Evolutionary conservation across 2,113 vertebrate species (phyloP).

Genomic region (Anthoscopus minutus): DNA sequence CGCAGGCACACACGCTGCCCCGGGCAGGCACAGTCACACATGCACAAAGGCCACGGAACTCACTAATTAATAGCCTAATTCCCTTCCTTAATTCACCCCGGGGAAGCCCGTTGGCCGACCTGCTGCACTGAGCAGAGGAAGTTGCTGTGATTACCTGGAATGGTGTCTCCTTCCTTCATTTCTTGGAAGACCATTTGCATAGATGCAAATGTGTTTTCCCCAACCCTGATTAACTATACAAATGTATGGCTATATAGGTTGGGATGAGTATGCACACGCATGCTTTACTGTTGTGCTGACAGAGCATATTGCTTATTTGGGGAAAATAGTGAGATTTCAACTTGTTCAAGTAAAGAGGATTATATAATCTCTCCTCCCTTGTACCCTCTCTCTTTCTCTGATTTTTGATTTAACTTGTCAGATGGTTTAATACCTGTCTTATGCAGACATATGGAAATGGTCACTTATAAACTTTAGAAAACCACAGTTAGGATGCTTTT

Average conservation of each 20-base stretch:
- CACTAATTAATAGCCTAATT: not conserved
- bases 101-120: rapidly evolving
- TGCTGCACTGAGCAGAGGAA: not conserved
- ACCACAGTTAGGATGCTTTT: not conserved
- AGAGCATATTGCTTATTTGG: not conserved
- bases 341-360: not conserved
- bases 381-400: not conserved
- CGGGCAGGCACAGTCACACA: not conserved
- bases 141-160: not conserved
- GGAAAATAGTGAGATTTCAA: not conserved
- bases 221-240: not conserved
- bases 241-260: not conserved
- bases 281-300: not conserved
- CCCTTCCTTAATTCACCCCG: not conserved
- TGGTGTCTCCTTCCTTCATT: not conserved
- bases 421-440: not conserved
- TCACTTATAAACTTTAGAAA: not conserved
- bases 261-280: not conserved
- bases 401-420: not conserved
- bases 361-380: not conserved
- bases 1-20: not conserved
- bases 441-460: not conserved
- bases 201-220: not conserved
- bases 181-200: not conserved
- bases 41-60: not conserved